phyloP scores from a whole-genome alignment of 2,888 invertebrate species.

The Trachelus stipa region DNA sequence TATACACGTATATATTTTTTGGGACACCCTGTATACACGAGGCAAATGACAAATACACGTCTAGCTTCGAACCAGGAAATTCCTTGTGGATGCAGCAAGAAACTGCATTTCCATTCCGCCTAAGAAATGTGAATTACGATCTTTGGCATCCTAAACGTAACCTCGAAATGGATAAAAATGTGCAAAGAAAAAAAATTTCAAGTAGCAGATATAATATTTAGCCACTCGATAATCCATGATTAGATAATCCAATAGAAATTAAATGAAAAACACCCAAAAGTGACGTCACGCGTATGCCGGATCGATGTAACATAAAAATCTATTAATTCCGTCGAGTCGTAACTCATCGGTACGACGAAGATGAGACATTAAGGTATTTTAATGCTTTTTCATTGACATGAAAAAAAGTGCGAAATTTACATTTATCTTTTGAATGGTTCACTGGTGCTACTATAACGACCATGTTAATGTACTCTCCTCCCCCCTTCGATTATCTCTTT shows the following conservation, averaged over 20 bases:
- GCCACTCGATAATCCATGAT: neutral
- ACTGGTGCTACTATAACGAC: neutral
- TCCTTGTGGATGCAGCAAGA: neutral
- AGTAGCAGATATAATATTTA: neutral
- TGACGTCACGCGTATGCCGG: too few species aligned
- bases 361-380: too few species aligned
- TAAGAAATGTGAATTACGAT: neutral
- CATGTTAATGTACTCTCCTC: neutral
- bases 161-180: neutral
- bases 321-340: too few species aligned
- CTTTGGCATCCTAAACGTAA: neutral
- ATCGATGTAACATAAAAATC: too few species aligned
- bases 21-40: neutral
- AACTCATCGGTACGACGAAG: too few species aligned
- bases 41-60: neutral
- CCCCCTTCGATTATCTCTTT: too few species aligned
- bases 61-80: neutral
- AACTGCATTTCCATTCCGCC: neutral
- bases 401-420: too few species aligned
- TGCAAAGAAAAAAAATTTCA: neutral
- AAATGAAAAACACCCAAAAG: neutral
- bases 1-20: neutral
- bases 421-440: too few species aligned
- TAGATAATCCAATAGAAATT: neutral
- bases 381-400: too few species aligned